Conservation (phyloP, 1,140 invertebrate species). For the Melanaphis sacchari region DNA sequence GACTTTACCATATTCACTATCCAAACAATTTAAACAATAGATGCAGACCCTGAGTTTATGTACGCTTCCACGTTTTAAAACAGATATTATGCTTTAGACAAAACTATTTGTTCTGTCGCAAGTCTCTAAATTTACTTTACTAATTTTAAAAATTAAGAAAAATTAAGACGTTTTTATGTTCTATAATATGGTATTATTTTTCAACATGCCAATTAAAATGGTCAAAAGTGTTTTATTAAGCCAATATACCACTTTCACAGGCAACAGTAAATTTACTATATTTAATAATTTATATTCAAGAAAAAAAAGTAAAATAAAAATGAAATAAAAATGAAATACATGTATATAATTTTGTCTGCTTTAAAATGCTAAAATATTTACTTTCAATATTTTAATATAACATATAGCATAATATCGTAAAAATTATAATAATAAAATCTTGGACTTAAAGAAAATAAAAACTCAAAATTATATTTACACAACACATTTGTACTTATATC, state of each 20-base stretch:
- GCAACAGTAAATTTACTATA: background rate
- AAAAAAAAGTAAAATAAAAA: constrained; percentile 3
- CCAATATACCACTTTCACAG: background rate
- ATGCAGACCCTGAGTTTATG: background rate
- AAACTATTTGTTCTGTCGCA: background rate
- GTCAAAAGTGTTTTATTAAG: background rate
- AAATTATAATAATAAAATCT: background rate
- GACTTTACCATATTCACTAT: background rate
- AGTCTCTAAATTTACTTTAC: background rate
- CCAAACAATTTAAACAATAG: background rate
- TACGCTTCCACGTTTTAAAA: background rate
- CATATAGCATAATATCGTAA: background rate
- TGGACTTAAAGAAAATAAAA: background rate
- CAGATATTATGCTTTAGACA: background rate
- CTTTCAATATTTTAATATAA: background rate
- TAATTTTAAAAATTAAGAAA: background rate
- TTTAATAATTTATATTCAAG: background rate
- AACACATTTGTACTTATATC: background rate
- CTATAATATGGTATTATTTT: background rate
- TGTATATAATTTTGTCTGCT: background rate
- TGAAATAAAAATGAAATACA: background rate
- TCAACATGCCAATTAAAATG: background rate
- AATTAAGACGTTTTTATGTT: background rate
- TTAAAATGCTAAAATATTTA: background rate
- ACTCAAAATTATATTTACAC: background rate